phyloP scores from a whole-genome alignment of 1,140 invertebrate species.

The Prorops nasuta region DNA sequence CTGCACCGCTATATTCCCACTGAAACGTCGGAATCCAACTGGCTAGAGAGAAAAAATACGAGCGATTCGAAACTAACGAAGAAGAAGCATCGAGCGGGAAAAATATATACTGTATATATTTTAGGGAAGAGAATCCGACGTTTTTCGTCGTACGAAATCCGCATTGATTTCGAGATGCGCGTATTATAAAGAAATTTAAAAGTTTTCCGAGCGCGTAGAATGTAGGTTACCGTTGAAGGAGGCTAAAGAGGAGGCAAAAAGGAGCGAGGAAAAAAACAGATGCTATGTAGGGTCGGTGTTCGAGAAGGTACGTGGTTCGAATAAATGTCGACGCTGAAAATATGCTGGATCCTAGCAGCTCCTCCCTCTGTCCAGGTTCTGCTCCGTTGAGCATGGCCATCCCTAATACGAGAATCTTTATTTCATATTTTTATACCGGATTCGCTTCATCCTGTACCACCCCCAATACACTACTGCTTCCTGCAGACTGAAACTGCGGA shows the following conservation, averaged over 20 bases:
- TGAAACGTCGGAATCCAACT: no score
- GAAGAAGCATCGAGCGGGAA: background rate
- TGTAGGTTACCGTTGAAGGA: background rate
- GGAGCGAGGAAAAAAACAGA: conserved; percentile 7
- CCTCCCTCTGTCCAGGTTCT: background rate
- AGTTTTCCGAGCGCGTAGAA: no score
- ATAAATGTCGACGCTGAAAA: conserved; percentile 31
- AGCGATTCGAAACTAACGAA: no score
- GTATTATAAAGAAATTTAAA: no score
- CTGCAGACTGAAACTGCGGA: no score
- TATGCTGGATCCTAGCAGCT: conserved; percentile 23
- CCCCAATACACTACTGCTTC: background rate
- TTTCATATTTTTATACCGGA: conserved; percentile 27
- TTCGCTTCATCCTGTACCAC: background rate
- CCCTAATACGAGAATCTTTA: conserved; percentile 22
- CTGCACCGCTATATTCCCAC: no score
- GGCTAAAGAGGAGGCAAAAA: background rate
- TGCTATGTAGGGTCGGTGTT: background rate
- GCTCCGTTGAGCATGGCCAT: background rate
- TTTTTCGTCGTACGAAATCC: no score
- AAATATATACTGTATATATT: no score
- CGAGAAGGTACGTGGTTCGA: conserved; percentile 29
- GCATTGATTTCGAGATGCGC: no score
- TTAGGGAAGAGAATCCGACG: no score
- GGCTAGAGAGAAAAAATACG: no score